Conservation (phyloP, 2,888 invertebrate genomes). For the Tiphia femorata region DNA sequence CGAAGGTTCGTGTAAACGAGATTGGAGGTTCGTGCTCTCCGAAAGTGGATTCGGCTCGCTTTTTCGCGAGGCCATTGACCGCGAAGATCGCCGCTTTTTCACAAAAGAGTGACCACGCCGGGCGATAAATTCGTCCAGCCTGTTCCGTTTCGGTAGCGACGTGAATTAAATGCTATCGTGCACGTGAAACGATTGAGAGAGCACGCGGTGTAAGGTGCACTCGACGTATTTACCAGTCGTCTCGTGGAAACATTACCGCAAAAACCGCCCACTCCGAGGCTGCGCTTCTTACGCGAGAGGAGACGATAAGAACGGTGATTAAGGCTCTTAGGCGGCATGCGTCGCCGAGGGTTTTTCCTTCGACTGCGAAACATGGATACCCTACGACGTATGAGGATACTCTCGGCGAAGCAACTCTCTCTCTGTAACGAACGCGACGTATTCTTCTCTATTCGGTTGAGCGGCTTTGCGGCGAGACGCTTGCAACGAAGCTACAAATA, state of each 20-base stretch:
- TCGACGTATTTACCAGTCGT: conserved; percentile 5
- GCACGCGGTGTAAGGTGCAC: not conserved
- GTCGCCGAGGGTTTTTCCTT: no score
- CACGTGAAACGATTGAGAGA: not conserved
- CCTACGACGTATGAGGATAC: no score
- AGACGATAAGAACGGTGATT: conserved; percentile 51
- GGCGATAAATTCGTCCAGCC: not conserved
- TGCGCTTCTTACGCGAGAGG: conserved; percentile 14
- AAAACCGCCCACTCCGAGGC: no score
- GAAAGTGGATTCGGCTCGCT: conserved; percentile 7
- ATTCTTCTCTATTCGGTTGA: conserved; percentile 54
- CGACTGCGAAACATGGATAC: no score
- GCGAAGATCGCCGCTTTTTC: conserved; percentile 1
- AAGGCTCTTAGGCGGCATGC: conserved; percentile 53
- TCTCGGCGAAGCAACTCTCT: no score
- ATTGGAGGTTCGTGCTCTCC: conserved; percentile 6
- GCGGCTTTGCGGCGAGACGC: conserved; percentile 48
- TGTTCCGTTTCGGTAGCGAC: not conserved
- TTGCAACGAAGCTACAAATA: conserved; percentile 53
- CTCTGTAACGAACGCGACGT: conserved; percentile 35
- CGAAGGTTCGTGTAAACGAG: conserved; percentile 15
- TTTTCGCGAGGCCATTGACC: not conserved
- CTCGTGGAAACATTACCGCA: no score
- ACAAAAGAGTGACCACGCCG: not conserved
- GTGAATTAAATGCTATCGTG: not conserved